Evolutionary conservation across 2,888 invertebrate species (phyloP).

Genomic region (Tipula vernalis): DNA sequence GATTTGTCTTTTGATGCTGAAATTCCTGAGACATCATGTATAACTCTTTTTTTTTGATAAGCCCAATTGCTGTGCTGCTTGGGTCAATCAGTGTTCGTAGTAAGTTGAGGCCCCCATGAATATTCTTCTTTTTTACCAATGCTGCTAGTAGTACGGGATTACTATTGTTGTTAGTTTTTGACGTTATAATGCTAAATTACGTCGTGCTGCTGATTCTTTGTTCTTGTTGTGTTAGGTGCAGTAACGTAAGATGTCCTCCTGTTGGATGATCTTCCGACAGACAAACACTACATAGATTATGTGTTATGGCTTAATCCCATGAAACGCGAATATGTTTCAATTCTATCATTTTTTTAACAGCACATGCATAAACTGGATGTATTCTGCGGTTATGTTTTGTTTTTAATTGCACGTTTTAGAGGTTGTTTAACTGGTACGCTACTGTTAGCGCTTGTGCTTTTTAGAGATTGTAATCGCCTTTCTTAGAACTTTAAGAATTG

Average conservation of each 20-base stretch:
- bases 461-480: background rate
- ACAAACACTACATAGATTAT: no score
- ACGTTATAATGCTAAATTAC: no score
- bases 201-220: no score
- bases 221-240: no score
- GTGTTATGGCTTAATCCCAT: no score
- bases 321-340: background rate
- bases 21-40: background rate
- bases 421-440: background rate
- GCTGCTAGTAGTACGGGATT: background rate
- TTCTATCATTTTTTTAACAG: background rate
- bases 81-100: background rate
- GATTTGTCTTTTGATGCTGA: background rate
- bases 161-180: no score
- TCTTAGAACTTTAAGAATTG: background rate
- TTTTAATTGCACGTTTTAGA: background rate
- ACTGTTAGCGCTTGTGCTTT: background rate
- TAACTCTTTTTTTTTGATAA: background rate
- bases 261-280: no score
- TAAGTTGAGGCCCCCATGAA: no score
- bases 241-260: no score
- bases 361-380: background rate
- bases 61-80: background rate
- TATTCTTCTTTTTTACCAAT: background rate
- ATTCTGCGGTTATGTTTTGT: background rate